These are phyloP conservation scores for Scotopteryx bipunctaria DNA, from an alignment of 2,888 invertebrate species.

Conservation along the genomic window DNA sequence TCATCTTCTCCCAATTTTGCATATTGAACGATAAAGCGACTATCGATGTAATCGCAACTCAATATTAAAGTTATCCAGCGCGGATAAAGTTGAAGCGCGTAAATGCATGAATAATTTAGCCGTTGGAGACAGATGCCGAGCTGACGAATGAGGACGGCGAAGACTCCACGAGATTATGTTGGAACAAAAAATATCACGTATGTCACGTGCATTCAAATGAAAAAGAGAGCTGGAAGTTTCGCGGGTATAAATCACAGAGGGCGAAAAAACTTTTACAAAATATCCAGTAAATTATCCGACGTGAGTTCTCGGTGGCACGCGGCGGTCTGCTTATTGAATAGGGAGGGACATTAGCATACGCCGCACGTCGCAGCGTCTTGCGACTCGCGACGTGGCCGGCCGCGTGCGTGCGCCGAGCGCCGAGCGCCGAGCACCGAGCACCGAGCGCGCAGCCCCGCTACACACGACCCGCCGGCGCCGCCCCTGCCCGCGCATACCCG, in stretches of 20 bases:
- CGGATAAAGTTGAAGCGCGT: constrained; percentile 72
- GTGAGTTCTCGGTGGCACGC: constrained; percentile 81
- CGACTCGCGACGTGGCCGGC: constrained; percentile 53
- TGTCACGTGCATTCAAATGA: constrained; percentile 83
- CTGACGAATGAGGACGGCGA: constrained; percentile 72
- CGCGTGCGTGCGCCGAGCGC: constrained; percentile 35
- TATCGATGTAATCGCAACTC: constrained; percentile 72
- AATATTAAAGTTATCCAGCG: constrained; percentile 67
- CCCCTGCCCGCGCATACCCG: no score
- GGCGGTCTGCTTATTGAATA: constrained; percentile 83
- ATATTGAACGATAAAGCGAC: constrained; percentile 71
- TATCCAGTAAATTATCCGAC: constrained; percentile 84
- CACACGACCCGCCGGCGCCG: constrained; percentile 3
- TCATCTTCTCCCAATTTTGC: constrained; percentile 63
- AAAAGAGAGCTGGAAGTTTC: constrained; percentile 82
- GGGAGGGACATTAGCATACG: constrained; percentile 79
- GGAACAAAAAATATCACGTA: constrained; percentile 81
- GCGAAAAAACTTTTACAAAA: constrained; percentile 83
- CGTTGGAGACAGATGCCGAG: constrained; percentile 73
- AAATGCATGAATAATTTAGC: constrained; percentile 81
- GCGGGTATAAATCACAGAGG: constrained; percentile 82
- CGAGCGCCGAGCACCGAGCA: background rate
- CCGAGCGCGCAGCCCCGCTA: no score
- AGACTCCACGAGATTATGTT: constrained; percentile 75
- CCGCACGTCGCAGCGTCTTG: constrained; percentile 74